Evolutionary conservation across 2,888 invertebrate genomes (phyloP).

Genomic region (Caenorhabditis sulstoni): DNA sequence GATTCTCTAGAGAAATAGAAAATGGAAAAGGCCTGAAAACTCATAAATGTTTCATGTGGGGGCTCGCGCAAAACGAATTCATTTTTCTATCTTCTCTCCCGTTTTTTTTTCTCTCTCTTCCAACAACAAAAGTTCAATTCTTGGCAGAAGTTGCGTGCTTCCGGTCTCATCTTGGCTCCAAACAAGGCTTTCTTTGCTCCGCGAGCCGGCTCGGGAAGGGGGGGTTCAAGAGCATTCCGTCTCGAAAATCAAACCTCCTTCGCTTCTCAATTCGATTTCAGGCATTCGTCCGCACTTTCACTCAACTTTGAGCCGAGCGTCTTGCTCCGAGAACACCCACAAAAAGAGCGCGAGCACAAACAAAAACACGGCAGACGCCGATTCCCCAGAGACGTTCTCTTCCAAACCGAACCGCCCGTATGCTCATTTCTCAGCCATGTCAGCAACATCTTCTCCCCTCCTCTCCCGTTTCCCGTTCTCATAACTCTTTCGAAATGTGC

Average conservation of each 20-base stretch:
- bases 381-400: slow-evolving; percentile 28
- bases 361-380: slow-evolving; percentile 16
- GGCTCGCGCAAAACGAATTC: slow-evolving; percentile 5
- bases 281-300: slow-evolving; percentile 2
- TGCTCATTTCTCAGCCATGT: slow-evolving; percentile 11
- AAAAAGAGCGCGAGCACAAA: background rate
- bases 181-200: background rate
- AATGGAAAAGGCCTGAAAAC: background rate
- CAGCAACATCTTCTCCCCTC: slow-evolving; percentile 9
- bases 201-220: no score
- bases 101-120: background rate
- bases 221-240: no score
- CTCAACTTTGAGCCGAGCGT: slow-evolving; percentile 1
- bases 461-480: slow-evolving; percentile 11
- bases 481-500: slow-evolving; percentile 11
- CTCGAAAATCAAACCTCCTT: background rate
- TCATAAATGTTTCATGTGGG: slow-evolving; percentile 8
- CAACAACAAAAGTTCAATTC: slow-evolving; percentile 13
- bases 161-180: slow-evolving; percentile 6
- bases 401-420: background rate
- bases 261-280: slow-evolving; percentile 8
- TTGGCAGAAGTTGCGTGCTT: slow-evolving; percentile 3
- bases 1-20: slow-evolving; percentile 1
- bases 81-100: slow-evolving; percentile 1
- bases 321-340: slow-evolving; percentile 10